These are phyloP conservation scores for Unio delphinus DNA, from an alignment of 2,888 invertebrate species.

Conservation along the genomic window DNA sequence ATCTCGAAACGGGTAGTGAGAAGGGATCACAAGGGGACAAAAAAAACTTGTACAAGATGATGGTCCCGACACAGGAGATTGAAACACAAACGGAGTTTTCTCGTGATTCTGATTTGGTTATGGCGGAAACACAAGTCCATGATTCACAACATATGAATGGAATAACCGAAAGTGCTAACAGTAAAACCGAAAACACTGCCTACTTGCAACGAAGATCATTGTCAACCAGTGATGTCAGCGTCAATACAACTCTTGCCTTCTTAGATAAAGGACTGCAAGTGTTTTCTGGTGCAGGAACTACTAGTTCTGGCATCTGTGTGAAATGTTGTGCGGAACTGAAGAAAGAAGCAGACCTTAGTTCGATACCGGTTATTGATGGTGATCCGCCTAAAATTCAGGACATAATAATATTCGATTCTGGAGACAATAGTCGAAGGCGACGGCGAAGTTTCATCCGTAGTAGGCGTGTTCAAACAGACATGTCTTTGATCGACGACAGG, in stretches of 20 bases:
- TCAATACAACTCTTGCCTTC: too few relatives aligned
- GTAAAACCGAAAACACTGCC: too few relatives aligned
- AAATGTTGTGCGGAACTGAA: constrained; percentile 42
- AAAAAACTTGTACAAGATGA: too few relatives aligned
- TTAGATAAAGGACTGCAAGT: too few relatives aligned
- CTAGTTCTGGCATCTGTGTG: constrained; percentile 35
- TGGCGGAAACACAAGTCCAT: too few relatives aligned
- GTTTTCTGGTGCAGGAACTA: constrained; percentile 14
- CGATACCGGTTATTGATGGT: constrained; percentile 31
- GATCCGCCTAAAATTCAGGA: constrained; percentile 41
- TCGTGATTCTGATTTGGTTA: too few relatives aligned
- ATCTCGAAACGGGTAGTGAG: neutral
- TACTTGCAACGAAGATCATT: too few relatives aligned
- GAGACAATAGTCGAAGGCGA: constrained; percentile 27
- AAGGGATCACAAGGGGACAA: neutral
- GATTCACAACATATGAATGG: too few relatives aligned
- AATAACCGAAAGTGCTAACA: too few relatives aligned
- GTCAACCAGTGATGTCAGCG: too few relatives aligned
- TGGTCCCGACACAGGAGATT: too few relatives aligned
- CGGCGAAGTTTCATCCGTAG: constrained; percentile 37
- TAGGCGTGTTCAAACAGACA: constrained; percentile 41
- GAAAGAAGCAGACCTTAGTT: constrained; percentile 23
- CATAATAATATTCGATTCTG: constrained; percentile 38
- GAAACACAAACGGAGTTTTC: too few relatives aligned
- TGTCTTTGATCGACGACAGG: constrained; percentile 26